A percentile compares a stretch with the other conserved stretches of the same genome.
phyloP scores from a whole-genome alignment of 2,888 invertebrate species.

The Amiota minor region DNA sequence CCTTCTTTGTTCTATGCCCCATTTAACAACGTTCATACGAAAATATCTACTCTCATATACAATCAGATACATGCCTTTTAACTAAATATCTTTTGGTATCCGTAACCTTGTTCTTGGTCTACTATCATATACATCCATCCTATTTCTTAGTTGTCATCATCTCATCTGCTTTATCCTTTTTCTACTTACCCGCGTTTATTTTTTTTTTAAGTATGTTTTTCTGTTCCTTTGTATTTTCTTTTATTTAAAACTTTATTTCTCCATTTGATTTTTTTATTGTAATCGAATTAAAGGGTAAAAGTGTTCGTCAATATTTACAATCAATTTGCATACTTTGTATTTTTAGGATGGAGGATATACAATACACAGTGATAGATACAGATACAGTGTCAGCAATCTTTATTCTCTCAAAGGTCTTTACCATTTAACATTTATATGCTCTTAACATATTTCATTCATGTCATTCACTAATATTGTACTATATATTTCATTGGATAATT shows the following conservation, averaged over 20 bases:
- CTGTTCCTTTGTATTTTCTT: background rate
- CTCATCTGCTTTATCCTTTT: slow-evolving; percentile 22
- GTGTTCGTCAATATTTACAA: slow-evolving; percentile 29
- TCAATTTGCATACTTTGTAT: background rate
- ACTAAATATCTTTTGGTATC: background rate
- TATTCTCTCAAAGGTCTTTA: no score
- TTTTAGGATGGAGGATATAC: background rate
- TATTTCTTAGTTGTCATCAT: background rate
- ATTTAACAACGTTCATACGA: slow-evolving; percentile 56
- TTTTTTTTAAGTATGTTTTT: background rate
- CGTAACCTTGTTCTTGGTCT: background rate
- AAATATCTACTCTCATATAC: slow-evolving; percentile 8
- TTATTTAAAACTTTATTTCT: slow-evolving; percentile 19
- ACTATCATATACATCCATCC: no score
- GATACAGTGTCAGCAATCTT: no score
- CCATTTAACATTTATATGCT: no score
- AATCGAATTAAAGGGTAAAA: slow-evolving; percentile 37
- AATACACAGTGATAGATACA: no score
- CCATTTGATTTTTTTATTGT: slow-evolving; percentile 24
- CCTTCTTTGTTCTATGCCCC: slow-evolving; percentile 57
- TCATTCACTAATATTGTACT: no score
- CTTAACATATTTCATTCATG: no score
- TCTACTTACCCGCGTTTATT: slow-evolving; percentile 41
- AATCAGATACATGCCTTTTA: slow-evolving; percentile 1
- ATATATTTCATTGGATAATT: no score